Conservation (phyloP, 1,140 invertebrate species). For the Lasaia peninsularis region DNA sequence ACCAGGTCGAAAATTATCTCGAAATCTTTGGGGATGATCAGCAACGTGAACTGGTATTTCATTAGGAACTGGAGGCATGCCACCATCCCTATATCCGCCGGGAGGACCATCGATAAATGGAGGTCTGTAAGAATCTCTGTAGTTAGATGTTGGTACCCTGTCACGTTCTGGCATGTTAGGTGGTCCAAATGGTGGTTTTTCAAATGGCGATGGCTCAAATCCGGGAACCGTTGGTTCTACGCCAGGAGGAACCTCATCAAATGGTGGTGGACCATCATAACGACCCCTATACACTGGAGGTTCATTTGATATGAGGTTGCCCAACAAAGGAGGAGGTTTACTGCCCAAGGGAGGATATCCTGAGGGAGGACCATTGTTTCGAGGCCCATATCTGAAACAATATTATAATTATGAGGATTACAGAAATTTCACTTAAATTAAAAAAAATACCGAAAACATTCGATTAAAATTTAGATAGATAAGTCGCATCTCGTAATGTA, state of each 20-base stretch:
- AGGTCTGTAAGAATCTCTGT: constrained; percentile 58
- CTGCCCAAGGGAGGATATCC: constrained; percentile 45
- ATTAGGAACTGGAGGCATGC: constrained; percentile 39
- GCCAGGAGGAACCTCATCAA: constrained; percentile 70
- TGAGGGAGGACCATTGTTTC: constrained; percentile 52
- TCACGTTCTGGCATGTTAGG: constrained; percentile 56
- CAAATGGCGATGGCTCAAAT: constrained; percentile 72
- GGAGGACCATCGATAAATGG: constrained; percentile 49
- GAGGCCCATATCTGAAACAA: constrained; percentile 61
- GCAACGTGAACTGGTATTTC: constrained; percentile 60
- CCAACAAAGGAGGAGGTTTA: constrained; percentile 46
- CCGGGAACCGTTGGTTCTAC: constrained; percentile 76
- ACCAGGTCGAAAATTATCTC: constrained; percentile 55
- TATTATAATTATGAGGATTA: not conserved
- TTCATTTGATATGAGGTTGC: constrained; percentile 36
- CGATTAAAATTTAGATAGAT: no score
- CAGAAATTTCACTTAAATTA: no score
- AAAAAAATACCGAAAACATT: no score
- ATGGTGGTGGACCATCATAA: constrained; percentile 57
- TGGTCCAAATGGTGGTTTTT: constrained; percentile 60
- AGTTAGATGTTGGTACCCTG: constrained; percentile 52
- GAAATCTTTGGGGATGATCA: constrained; percentile 46
- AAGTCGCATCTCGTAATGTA: no score
- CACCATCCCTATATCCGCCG: constrained; percentile 45
- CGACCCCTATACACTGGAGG: constrained; percentile 58